Evolutionary conservation across 2,888 invertebrate species (phyloP).

Genomic region (Halictus ligatus): DNA sequence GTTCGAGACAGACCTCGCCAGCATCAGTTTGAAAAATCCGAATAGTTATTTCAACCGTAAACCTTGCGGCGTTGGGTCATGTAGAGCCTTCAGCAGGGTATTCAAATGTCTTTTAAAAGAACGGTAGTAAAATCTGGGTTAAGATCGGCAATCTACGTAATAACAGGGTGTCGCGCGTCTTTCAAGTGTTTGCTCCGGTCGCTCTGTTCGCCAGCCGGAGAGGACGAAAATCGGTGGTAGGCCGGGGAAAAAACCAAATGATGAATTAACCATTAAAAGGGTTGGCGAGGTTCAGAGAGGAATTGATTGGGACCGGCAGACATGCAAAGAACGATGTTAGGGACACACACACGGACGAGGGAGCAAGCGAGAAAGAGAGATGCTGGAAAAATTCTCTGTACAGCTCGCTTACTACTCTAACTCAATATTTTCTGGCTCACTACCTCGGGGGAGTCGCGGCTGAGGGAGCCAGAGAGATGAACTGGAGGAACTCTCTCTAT

Average conservation of each 20-base stretch:
- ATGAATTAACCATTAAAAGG: background rate
- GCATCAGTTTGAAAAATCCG: background rate
- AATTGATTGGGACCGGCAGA: slow-evolving; percentile 4
- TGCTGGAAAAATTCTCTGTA: no score
- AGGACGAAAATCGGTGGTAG: background rate
- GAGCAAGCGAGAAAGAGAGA: no score
- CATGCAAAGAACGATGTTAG: background rate
- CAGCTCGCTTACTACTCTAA: no score
- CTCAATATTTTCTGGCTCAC: background rate
- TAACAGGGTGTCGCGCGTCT: background rate
- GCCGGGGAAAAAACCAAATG: background rate
- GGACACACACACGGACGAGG: background rate
- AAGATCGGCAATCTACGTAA: background rate
- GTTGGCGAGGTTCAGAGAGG: background rate
- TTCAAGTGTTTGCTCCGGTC: background rate
- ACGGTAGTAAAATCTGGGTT: background rate
- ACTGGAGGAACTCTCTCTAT: no score
- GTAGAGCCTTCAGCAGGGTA: background rate
- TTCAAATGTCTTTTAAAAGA: background rate
- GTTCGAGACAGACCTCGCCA: background rate
- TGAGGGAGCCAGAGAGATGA: no score
- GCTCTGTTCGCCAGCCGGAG: background rate
- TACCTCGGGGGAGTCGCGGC: background rate
- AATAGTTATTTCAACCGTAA: background rate
- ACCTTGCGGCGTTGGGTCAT: background rate